phyloP scores from a whole-genome alignment of 2,113 vertebrate species.

The Onychostruthus taczanowskii region DNA sequence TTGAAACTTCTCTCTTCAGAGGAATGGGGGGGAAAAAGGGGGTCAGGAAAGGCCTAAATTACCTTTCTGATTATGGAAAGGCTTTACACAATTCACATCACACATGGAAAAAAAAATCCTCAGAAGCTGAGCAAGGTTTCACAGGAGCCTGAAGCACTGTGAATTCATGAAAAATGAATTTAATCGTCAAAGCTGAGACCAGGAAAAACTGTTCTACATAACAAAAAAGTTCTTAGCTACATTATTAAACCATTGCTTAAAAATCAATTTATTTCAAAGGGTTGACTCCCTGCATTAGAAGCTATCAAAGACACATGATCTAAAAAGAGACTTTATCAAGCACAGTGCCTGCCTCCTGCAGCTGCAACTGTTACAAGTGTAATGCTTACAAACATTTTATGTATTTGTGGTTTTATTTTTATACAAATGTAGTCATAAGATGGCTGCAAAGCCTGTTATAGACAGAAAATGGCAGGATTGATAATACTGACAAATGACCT shows the following conservation, averaged over 20 bases:
- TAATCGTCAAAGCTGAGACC: conserved; percentile 50
- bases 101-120: neutral
- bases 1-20: conserved; percentile 38
- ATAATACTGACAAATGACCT: neutral
- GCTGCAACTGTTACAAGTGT: neutral
- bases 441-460: neutral
- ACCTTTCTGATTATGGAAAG: conserved; percentile 46
- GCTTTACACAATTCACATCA: conserved; percentile 33
- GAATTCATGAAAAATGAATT: conserved; percentile 72
- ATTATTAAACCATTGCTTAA: conserved; percentile 65
- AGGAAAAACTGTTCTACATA: conserved; percentile 59
- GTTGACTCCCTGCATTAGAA: neutral
- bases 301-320: conserved; percentile 60
- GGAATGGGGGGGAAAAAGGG: neutral
- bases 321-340: neutral
- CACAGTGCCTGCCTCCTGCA: neutral
- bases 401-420: neutral
- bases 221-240: conserved; percentile 62
- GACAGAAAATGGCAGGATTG: neutral
- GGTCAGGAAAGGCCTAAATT: conserved; percentile 29
- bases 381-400: neutral
- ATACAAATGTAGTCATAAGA: neutral
- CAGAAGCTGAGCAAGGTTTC: conserved; percentile 39
- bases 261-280: conserved; percentile 62
- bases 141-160: conserved; percentile 43